These are phyloP conservation scores for Galendromus occidentalis DNA, from an alignment of 1,140 invertebrate species.

Conservation along the genomic window DNA sequence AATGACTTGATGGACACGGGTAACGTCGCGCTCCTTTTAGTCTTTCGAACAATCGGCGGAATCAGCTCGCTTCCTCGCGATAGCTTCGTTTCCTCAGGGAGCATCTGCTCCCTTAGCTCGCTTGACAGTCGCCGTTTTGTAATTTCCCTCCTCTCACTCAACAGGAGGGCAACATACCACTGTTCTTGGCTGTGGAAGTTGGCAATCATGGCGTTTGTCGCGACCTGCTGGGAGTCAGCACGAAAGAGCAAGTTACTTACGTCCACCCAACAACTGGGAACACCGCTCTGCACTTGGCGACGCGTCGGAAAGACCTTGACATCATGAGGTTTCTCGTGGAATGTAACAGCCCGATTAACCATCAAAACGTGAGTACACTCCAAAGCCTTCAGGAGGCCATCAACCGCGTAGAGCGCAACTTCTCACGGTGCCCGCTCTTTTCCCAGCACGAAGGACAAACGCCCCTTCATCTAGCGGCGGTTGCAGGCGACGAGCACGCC, in stretches of 20 bases:
- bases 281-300: conserved; percentile 73
- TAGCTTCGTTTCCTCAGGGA: neutral
- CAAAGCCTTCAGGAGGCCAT: neutral
- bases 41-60: too few relatives aligned
- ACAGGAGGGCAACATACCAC: conserved; percentile 74
- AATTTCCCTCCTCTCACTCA: conserved; percentile 21
- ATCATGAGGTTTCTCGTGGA: conserved; percentile 76
- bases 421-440: conserved; percentile 1
- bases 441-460: conserved; percentile 67
- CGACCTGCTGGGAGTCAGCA: conserved; percentile 52
- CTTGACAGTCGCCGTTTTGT: too few relatives aligned
- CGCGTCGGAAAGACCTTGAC: conserved; percentile 65
- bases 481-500: conserved; percentile 74
- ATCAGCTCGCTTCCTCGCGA: neutral
- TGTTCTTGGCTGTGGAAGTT: conserved; percentile 73
- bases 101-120: too few relatives aligned
- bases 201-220: conserved; percentile 78
- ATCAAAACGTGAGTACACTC: conserved; percentile 48
- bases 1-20: neutral
- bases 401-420: neutral
- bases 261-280: conserved; percentile 34
- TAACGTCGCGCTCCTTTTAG: too few relatives aligned
- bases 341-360: conserved; percentile 69
- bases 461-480: conserved; percentile 77
- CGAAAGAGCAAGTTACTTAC: conserved; percentile 42